Evolutionary conservation across 1,140 invertebrate genomes (phyloP).

Genomic region (Dermatophagoides farinae): DNA sequence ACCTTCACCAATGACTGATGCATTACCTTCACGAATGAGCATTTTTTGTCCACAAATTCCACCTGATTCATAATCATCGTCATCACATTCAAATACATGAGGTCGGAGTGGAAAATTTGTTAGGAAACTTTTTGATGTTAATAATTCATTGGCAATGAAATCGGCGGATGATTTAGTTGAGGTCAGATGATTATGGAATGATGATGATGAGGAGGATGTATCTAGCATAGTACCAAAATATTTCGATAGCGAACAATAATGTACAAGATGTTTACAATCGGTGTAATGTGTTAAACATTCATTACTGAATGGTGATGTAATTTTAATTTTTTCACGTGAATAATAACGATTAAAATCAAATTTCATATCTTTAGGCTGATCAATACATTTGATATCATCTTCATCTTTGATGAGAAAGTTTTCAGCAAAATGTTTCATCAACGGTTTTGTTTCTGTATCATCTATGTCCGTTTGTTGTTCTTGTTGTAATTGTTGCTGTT

Average conservation of each 20-base stretch:
- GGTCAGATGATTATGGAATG: too few species aligned
- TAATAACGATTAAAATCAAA: conserved; percentile 7
- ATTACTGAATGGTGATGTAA: background rate
- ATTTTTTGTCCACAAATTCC: background rate
- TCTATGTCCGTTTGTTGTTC: background rate
- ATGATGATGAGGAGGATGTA: background rate
- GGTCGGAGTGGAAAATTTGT: background rate
- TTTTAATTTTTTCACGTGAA: background rate
- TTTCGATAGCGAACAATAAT: background rate
- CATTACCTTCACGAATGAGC: background rate
- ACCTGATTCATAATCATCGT: background rate
- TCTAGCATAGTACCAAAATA: conserved; percentile 5
- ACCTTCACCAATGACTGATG: background rate
- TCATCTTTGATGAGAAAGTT: background rate
- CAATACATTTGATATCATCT: background rate
- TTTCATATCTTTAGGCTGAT: background rate
- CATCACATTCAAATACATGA: conserved; percentile 3
- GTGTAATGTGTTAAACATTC: conserved; percentile 5
- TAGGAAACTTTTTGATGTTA: background rate
- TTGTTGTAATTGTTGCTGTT: background rate
- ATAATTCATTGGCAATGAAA: background rate
- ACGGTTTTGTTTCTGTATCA: background rate
- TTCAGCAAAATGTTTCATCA: background rate
- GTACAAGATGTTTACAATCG: background rate
- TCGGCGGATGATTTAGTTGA: background rate